Conservation (phyloP, 2,888 invertebrate species). For the Oasisia sp. region DNA sequence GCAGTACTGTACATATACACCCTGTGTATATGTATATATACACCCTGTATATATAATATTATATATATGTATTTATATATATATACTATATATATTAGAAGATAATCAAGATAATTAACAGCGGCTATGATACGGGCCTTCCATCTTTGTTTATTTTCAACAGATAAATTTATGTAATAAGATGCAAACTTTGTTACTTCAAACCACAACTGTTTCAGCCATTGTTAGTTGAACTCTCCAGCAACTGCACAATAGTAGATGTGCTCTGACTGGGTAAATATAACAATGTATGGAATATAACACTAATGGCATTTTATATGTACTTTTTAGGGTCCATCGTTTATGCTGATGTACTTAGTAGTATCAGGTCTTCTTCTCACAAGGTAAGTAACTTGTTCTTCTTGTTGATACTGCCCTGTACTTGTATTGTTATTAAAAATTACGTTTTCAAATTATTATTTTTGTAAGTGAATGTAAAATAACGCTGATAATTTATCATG, state of each 20-base stretch:
- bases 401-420: neutral
- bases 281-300: neutral
- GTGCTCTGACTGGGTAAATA: neutral
- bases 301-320: neutral
- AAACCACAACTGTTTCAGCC: neutral
- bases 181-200: neutral
- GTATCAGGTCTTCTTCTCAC: constrained; percentile 89
- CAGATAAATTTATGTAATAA: neutral
- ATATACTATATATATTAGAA: too few relatives aligned
- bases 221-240: neutral
- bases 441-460: neutral
- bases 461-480: neutral
- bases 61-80: too few relatives aligned
- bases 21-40: too few relatives aligned
- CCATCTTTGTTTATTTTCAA: neutral
- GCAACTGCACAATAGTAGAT: neutral
- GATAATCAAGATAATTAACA: neutral
- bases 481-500: neutral
- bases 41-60: too few relatives aligned
- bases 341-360: constrained; percentile 88
- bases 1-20: too few relatives aligned
- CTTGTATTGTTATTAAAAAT: neutral
- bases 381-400: constrained; percentile 55
- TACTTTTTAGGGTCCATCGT: constrained; percentile 79
- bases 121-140: neutral